phyloP scores from a whole-genome alignment of 2,888 invertebrate genomes.

The Stenchaetothrips biformis region DNA sequence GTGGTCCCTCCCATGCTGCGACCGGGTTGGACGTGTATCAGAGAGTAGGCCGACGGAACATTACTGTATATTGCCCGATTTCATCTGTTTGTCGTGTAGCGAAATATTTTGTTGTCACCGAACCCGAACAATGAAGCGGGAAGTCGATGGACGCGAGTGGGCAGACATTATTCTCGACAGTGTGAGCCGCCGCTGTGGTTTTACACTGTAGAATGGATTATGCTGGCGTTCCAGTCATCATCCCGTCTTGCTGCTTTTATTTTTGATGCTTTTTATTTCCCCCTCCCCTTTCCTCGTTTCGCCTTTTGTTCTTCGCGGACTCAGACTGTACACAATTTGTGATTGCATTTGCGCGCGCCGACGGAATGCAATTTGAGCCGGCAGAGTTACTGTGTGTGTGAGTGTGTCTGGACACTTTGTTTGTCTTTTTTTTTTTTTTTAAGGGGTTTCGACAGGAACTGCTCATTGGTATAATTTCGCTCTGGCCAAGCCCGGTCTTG shows the following conservation, averaged over 20 bases:
- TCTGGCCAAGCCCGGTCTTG: no score
- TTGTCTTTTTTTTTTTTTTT: no score
- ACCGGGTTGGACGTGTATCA: no score
- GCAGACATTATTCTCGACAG: neutral
- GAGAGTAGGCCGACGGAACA: no score
- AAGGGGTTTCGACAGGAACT: no score
- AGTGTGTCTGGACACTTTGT: neutral
- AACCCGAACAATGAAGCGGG: no score
- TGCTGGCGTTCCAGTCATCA: slow-evolving; percentile 4
- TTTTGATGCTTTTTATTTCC: neutral
- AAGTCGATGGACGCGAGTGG: no score
- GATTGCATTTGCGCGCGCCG: slow-evolving; percentile 6
- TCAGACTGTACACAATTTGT: neutral
- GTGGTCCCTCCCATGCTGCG: no score
- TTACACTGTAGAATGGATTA: slow-evolving; percentile 21
- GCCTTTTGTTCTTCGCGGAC: neutral
- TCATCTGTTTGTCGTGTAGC: no score
- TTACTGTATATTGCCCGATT: no score
- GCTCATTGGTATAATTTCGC: no score
- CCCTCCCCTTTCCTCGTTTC: neutral
- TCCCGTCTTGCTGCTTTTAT: neutral
- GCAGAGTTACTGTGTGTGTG: neutral
- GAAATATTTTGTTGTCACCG: no score
- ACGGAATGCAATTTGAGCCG: slow-evolving; percentile 19
- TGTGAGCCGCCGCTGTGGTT: neutral